A percentile compares a stretch with the other conserved stretches of the same genome.
Evolutionary conservation across 1,140 invertebrate genomes (phyloP).

Genomic region (Drosophila pandora): DNA sequence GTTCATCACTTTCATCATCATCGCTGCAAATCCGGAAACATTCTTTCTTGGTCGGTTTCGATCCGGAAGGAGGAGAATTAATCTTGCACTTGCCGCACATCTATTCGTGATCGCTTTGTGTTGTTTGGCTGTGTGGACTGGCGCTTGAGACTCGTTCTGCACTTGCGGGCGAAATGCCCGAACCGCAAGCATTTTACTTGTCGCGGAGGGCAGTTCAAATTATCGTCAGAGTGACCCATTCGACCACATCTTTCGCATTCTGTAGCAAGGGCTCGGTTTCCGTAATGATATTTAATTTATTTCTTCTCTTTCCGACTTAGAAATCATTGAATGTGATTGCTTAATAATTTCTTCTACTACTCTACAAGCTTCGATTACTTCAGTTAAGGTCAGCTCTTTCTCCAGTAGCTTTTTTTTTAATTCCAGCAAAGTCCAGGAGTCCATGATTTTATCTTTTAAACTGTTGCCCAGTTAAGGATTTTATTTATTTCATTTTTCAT

Average conservation of each 20-base stretch:
- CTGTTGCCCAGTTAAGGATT: conserved; percentile 1
- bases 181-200: conserved; percentile 16
- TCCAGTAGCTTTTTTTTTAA: too few relatives aligned
- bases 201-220: conserved; percentile 15
- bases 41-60: conserved; percentile 17
- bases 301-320: too few relatives aligned
- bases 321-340: too few relatives aligned
- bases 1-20: too few relatives aligned
- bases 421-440: too few relatives aligned
- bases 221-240: conserved; percentile 26
- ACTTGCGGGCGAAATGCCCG: conserved; percentile 8
- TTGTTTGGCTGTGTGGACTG: conserved; percentile 14
- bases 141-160: conserved; percentile 23
- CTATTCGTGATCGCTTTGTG: conserved; percentile 16
- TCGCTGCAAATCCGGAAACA: conserved; percentile 15
- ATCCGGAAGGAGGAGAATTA: neutral
- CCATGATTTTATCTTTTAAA: too few relatives aligned
- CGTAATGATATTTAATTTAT: conserved; percentile 24
- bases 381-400: too few relatives aligned
- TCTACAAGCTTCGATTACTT: too few relatives aligned
- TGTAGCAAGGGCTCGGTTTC: conserved; percentile 10
- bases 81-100: conserved; percentile 9
- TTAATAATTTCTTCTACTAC: conserved; percentile 32
- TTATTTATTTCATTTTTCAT: neutral
- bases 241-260: conserved; percentile 29